phyloP scores from a whole-genome alignment of 23 tunicate genomes.

The Oikopleura dioica region DNA sequence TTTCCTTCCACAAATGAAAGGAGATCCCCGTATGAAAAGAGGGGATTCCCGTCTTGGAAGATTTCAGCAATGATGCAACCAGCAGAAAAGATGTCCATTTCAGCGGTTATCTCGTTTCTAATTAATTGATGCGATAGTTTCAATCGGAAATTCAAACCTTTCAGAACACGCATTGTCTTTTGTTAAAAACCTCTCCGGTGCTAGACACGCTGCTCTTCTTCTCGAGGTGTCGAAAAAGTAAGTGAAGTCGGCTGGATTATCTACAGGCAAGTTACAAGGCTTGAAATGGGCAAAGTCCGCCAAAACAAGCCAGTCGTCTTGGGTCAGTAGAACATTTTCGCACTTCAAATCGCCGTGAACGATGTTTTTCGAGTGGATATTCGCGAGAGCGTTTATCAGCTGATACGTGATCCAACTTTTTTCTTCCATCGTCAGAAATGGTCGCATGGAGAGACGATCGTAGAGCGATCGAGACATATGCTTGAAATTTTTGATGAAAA shows the following conservation, averaged over 20 bases:
- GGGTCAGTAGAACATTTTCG: slow-evolving; percentile 63
- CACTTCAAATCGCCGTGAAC: slow-evolving; percentile 92
- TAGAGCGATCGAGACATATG: slow-evolving; percentile 17
- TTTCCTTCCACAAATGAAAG: neutral
- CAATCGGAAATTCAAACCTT: too few species aligned
- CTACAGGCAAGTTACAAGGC: slow-evolving; percentile 49
- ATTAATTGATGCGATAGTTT: neutral
- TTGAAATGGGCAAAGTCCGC: slow-evolving; percentile 81
- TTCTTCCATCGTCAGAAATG: slow-evolving; percentile 49
- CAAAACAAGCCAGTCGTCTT: slow-evolving; percentile 82
- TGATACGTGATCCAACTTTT: slow-evolving; percentile 74
- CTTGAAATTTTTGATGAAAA: slow-evolving; percentile 27
- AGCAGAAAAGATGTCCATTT: slow-evolving; percentile 85
- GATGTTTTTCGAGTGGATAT: slow-evolving; percentile 38
- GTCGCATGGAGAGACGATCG: slow-evolving; percentile 82
- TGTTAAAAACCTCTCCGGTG: slow-evolving; percentile 71
- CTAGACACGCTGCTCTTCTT: slow-evolving; percentile 52
- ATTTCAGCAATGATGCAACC: slow-evolving; percentile 94
- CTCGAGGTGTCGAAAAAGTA: slow-evolving; percentile 87
- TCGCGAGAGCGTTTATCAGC: slow-evolving; percentile 57
- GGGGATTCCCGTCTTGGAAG: slow-evolving; percentile 50
- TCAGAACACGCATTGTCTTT: slow-evolving; percentile 5
- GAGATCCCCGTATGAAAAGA: slow-evolving; percentile 16
- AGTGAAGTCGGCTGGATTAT: slow-evolving; percentile 90
- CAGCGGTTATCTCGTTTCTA: slow-evolving; percentile 9